Evolutionary conservation across 2,797 vertebrate genomes (phyloP).

Genomic region (Peromyscus melanophrys): DNA sequence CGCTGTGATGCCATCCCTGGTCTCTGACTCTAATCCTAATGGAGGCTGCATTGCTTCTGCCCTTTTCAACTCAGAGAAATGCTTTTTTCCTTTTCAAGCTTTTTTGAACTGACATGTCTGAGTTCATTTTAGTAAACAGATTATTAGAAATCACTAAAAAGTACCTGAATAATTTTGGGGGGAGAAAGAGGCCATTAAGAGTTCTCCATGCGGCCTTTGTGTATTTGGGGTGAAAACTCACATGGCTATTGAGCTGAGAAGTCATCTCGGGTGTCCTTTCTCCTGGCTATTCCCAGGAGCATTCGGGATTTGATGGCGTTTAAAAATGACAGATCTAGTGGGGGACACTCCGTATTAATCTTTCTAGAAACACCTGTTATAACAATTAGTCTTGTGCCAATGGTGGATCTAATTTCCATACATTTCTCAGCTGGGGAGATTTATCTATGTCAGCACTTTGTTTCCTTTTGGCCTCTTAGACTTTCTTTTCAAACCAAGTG

Average conservation of each 20-base stretch:
- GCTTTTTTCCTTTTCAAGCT: not conserved
- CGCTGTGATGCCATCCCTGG: slow-evolving; percentile 17
- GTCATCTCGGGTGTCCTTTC: not conserved
- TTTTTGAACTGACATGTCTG: slow-evolving; percentile 13
- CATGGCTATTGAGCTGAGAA: not conserved
- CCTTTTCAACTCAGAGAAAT: slow-evolving; percentile 39
- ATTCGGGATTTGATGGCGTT: not conserved
- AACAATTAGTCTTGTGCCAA: not conserved
- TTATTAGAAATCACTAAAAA: slow-evolving; percentile 49
- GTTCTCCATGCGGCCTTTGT: not conserved
- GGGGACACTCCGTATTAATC: not conserved
- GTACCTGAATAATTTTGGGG: slow-evolving; percentile 42
- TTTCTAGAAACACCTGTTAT: slow-evolving; percentile 1
- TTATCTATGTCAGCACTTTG: not conserved
- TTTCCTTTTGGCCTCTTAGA: not conserved
- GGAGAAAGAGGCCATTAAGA: slow-evolving; percentile 22
- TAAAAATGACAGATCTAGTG: not conserved
- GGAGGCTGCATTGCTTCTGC: slow-evolving; percentile 5
- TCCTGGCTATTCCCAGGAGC: not conserved
- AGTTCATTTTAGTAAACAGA: slow-evolving; percentile 30
- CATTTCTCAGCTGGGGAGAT: slow-evolving; percentile 28
- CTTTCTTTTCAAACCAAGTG: not conserved
- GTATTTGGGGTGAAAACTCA: slow-evolving; percentile 7
- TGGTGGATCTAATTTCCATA: not conserved
- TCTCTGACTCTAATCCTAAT: slow-evolving; percentile 30